Evolutionary conservation across 92 coral and sea anemone species (phyloP), one percentile per base, ranked within the genome.

Genomic region (Palythoa grandiflora): DNA sequence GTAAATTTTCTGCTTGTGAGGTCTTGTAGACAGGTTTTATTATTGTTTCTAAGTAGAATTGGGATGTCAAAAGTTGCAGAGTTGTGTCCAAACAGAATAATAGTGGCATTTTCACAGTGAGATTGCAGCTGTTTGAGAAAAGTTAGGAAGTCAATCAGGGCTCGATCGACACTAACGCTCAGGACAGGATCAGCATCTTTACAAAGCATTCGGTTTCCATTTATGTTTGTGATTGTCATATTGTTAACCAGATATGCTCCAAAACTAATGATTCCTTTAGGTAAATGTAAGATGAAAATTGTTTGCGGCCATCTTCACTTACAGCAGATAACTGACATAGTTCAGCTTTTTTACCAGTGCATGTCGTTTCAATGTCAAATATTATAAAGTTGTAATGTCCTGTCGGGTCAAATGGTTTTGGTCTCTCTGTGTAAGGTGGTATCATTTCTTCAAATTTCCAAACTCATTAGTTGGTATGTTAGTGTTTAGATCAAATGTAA

Each of bases 391-490:
- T 11, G 14, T 68, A 66, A 37, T 65, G 66, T 50, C 37, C 35
- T 54, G 50, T 35, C 1, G 63, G 66, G 38, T 71, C 28, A 48
- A 71, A 70, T 65, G 61, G 61, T 55, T 15, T 55, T 55, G 61
- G 28, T 28, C 28, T 28, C 0, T 0, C 17, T 55, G 17, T 55
- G 61, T 55, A 55, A 2, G 61, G 61, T 55, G 94, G 87, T 39
- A 84, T 75, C 0, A 88, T 87, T 73, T 78, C 73, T 84, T 85
- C 88, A 51, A 47, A 77, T 78, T 88, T 51, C 21, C 75, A 86
- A 86, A 52, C 72, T 86, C 20, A 75, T 57, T 77, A 38, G 14
- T 78, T 65, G 83, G 57, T 53, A 84, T 86, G 78, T 12, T 86
- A 60, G 55, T 63, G 80, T 63, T 39, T 36, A 70, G 48, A 70